Percentiles rank a stretch among this genome's conserved stretches.
Evolutionary conservation across 92 coral and sea anemone species (phyloP).

Genomic region (Parazoanthus darwini): DNA sequence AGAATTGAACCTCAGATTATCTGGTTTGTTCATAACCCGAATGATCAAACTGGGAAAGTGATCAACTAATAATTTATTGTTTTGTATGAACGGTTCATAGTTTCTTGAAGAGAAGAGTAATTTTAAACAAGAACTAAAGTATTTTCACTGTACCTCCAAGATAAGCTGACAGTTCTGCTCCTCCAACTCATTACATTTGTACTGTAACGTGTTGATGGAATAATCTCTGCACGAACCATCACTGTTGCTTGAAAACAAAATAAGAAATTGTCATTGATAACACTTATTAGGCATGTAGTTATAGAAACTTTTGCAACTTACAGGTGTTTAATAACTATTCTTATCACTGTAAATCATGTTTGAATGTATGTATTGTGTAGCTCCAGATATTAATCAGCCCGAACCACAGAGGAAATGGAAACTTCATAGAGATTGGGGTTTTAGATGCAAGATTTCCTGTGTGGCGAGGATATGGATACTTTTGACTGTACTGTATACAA

Average conservation of each 20-base stretch:
- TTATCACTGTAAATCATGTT: neutral
- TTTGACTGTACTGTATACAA: no score
- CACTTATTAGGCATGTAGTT: neutral
- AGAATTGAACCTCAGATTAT: no score
- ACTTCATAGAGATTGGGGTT: no score
- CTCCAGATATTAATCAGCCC: neutral
- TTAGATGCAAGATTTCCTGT: no score
- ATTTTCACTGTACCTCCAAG: conserved; percentile 70
- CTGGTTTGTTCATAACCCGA: no score
- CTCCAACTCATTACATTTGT: conserved; percentile 82
- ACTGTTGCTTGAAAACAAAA: conserved; percentile 48
- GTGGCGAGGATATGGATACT: no score
- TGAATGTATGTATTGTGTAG: neutral
- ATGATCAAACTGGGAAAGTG: no score
- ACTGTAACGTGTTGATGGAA: conserved; percentile 76
- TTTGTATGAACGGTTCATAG: no score
- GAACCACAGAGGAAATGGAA: no score
- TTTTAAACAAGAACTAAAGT: neutral
- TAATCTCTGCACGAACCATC: conserved; percentile 79
- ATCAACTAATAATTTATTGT: no score
- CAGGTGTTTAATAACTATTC: neutral
- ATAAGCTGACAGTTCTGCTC: conserved; percentile 85
- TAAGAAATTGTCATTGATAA: neutral
- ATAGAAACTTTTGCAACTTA: neutral
- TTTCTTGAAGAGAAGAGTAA: neutral